Evolutionary conservation across 1,140 invertebrate genomes (phyloP), one percentile per base, ranked within the genome.

Genomic region (Drosophila lacteicornis): DNA sequence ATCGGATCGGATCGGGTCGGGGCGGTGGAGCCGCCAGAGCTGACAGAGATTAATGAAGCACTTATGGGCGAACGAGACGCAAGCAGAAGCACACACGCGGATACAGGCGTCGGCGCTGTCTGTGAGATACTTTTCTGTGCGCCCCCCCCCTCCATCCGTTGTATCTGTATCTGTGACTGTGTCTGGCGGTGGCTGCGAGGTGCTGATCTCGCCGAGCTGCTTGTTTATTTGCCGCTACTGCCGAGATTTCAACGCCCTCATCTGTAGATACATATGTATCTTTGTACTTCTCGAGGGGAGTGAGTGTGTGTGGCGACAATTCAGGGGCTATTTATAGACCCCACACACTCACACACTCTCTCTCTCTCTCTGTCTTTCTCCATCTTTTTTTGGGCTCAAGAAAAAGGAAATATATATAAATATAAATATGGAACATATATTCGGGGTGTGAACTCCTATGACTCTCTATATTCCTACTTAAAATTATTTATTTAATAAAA

Each of bases 11-110:
- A 22, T 33, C n/a, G 19, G 22, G 22, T 22, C 38, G 56, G 45
- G 71, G 17, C 43, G 45, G 38, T 59, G 60, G 56, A 59, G 43
- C 56, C 51, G 19, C 77, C 22, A 25, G 22, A 25, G 80, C 85
- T 90, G 84, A 87, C 84, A 87, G 84, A 87, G 84, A 87, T 87
- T 87, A 87, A 87, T 87, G 84, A 87, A 87, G 84, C 84, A 87
- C 84, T 87, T 87, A 87, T 87, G 84, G 84, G 80, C 69, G 85
- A 80, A 78, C 80, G 81, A 82, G 80, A 68, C 27, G 68, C 76
- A 46, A 57, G 17, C 76, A 53, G 62, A 66, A 17, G 47, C 55
- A 63, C 79, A 85, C 68, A 75, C 33, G 68, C 46, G 68, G 42
- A 61, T 36, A 57, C 71, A 62, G 33, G 38, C 43, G 49, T 15